Evolutionary conservation across 2,113 vertebrate species (phyloP), one percentile per base, ranked within the genome.

Genomic region (Plecturocebus donacophilus): DNA sequence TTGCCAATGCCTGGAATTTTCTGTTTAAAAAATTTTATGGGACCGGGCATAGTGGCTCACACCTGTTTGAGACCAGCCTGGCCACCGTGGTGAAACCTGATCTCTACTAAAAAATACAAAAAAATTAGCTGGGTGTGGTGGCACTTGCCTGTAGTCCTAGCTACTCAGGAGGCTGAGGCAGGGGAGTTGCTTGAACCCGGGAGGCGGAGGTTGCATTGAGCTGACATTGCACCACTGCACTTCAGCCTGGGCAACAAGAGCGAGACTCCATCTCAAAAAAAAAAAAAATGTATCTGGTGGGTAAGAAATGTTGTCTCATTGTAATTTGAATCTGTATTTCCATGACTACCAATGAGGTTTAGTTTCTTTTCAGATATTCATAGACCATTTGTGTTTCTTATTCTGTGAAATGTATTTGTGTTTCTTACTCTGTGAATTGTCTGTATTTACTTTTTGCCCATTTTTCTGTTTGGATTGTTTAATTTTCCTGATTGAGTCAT

Each of bases 321-420:
- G 23, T 90, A 77, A 90, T 90, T 32, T 91, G 80, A 95, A 47
- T 79, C 49, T 79, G 47, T 90, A 58, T 85, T 91, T 95, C 19
- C 81, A 90, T 77, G 47, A 54, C 80, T 76, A 66, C 45, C 23
- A 47, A 2, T 47, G 47, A 85, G 8, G 47, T 85, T 83, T 56
- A 90, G 40, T 19, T 75, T 94, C 66, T 94, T 94, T 90, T 84
- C 32, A 77, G 38, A 35, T 84, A n/a, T 76, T 64, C 14, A 30
- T 82, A 66, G n/a, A 81, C 8, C 38, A 19, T 80, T 76, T 76
- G 73, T 75, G 23, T 75, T 93, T 87, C 11, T 79, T 77, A 66
- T 58, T 87, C 61, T 82, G 64, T 88, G 68, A 94, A 73, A 54
- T 66, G 25, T 61, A 32, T 79, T 75, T 75, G 71, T 75, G 38